Base-by-base conservation (phyloP, 2,797 vertebrate genomes). In the Anguilla pacifica region DNA sequence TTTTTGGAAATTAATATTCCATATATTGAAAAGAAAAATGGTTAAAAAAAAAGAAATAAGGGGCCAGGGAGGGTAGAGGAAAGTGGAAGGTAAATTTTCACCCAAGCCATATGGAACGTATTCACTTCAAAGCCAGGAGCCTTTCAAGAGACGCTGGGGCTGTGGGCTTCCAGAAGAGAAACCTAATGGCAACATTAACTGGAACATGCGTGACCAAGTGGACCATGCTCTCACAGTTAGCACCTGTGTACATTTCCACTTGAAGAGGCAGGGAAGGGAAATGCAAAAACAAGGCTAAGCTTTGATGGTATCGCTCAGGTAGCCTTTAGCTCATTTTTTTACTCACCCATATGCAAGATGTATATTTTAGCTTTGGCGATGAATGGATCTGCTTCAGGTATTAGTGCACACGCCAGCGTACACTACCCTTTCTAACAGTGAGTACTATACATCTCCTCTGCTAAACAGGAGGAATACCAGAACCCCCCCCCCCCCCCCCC, bases 21-120 rank as follows among this genome's bases (percentile, higher is more conserved):
- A n/a, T 39, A 67, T 67, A 49, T 46, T 0, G 46, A n/a, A 35
- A 19, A 35, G 51, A 59, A 57, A 15, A 55, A n/a, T 57, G 53
- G 10, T 17, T 35, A 35, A 35, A 11, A n/a, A 55, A 90, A 87
- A 89, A 89, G 88, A 88, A 93, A 84, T 17, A 15, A 2, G 11
- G 82, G 92, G 89, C 91, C 92, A 91, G 90, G 88, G 86, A 57
- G 64, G 87, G 25, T 11, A 85, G 89, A 89, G 91, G 89, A 59
- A 88, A 88, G 79, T 70, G 25, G 64, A 90, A 86, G 84, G 35
- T 17, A 84, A 85, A 86, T 88, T 87, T 91, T 89, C 87, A 85
- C 89, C 53, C 87, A 85, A 49, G 6, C 31, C 90, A 90, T 92
- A 90, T 93, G 95, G 93, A 94, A 92, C 91, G 90, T 79, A 90